Conservation (phyloP, 2,113 vertebrate genomes). For the Fulica atra region DNA sequence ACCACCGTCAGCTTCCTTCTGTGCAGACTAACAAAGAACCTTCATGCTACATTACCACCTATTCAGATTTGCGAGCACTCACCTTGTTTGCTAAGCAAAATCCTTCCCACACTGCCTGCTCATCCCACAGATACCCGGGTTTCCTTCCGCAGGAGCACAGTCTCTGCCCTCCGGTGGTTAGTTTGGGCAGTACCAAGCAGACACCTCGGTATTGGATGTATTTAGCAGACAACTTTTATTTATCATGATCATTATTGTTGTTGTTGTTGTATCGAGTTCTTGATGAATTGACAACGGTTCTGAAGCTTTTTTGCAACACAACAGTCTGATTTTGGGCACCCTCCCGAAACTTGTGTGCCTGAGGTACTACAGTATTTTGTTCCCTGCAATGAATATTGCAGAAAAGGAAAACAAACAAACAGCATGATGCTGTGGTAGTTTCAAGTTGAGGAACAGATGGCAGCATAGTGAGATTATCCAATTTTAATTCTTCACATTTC, state of each 20-base stretch:
- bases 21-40: neutral
- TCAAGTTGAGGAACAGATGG: constrained; percentile 26
- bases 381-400: neutral
- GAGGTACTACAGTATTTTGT: neutral
- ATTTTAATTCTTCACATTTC: constrained; percentile 38
- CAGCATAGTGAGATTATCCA: constrained; percentile 2
- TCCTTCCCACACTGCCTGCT: accelerated
- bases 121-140: neutral
- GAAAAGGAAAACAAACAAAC: neutral
- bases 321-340: neutral
- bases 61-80: neutral
- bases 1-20: neutral
- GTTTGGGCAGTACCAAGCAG: neutral
- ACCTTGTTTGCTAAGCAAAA: neutral
- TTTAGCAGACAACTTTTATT: neutral
- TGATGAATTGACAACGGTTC: neutral
- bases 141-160: neutral
- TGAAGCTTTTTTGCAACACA: neutral
- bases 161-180: neutral
- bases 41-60: neutral
- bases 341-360: neutral
- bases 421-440: neutral
- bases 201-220: accelerated
- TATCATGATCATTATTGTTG: too few relatives aligned
- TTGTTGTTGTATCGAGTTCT: neutral